These are phyloP conservation scores for Diachrysia chrysitis DNA, from an alignment of 2,888 invertebrate genomes.

Conservation along the genomic window DNA sequence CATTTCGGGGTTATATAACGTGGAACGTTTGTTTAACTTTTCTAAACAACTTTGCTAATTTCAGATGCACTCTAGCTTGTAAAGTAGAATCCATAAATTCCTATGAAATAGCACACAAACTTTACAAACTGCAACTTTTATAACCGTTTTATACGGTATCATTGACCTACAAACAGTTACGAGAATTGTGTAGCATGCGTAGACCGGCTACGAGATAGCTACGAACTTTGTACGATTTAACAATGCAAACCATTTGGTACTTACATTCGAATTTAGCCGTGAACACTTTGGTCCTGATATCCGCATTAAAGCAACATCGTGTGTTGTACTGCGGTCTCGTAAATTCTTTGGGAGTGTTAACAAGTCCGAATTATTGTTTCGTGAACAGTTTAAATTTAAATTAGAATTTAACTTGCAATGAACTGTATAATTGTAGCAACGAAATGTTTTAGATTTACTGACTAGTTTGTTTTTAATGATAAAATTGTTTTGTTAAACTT, in stretches of 20 bases:
- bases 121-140: conserved; percentile 13
- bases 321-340: conserved; percentile 42
- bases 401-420: conserved; percentile 20
- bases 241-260: conserved; percentile 32
- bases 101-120: background rate
- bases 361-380: conserved; percentile 36
- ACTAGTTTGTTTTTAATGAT: background rate
- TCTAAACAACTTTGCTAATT: background rate
- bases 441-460: conserved; percentile 15
- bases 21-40: background rate
- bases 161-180: conserved; percentile 34
- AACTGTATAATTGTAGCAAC: conserved; percentile 8
- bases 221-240: conserved; percentile 38
- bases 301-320: conserved; percentile 25
- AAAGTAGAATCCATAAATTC: conserved; percentile 1
- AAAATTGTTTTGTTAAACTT: background rate
- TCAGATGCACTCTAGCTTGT: background rate
- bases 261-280: conserved; percentile 42
- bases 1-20: conserved; percentile 10
- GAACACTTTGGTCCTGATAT: conserved; percentile 31
- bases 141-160: conserved; percentile 16
- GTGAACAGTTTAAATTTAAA: conserved; percentile 28
- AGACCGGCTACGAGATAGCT: conserved; percentile 50
- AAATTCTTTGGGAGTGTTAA: conserved; percentile 37
- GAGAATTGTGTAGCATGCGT: conserved; percentile 45